Evolutionary conservation across 2,797 vertebrate genomes (phyloP), one percentile per base, ranked within the genome.

Genomic region (Gallinago stenura): DNA sequence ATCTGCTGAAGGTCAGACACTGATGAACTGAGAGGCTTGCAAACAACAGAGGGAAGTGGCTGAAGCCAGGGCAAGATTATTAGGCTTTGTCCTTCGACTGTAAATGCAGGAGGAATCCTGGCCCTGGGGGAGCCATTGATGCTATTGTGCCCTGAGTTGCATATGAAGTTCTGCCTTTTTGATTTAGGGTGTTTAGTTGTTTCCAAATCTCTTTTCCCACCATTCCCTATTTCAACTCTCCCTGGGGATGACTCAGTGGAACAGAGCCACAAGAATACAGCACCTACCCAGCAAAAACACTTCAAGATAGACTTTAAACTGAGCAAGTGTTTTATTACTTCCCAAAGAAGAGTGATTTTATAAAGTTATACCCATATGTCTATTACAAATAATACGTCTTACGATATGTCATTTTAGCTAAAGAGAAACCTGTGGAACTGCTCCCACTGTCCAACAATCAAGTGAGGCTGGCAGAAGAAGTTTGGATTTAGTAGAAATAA

Each of bases 171-270:
- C 73, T 82, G 86, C 45, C 83, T 56, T 84, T 82, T 73, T 86
- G 83, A 95, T 92, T 93, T 79, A 89, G 62, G 53, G 93, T 45
- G 61, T 91, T 90, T 77, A 48, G 76, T 91, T 88, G 56, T 87
- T 96, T 95, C 77, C 62, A 94, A 56, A 70, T 66, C 54, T 82
- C 73, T 79, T 92, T 83, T 39, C 22, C 17, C 51, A 82, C 54
- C 51, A 82, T 50, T 43, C 43, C 65, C 75, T 69, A 54, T 58
- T 89, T 89, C 69, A 90, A 0, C 14, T 82, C 18, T 91, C 84
- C 77, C 73, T 51, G 14, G 48, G 62, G 53, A 90, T 87, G 73
- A 91, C 60, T 89, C 89, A 94, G 45, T 66, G 41, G 48, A 84
- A 48, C 61, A 92, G 87, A 90, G 41, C 85, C 83, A 75, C 41